phyloP scores from a whole-genome alignment of 2,113 vertebrate species.

The Dicaeum eximium region DNA sequence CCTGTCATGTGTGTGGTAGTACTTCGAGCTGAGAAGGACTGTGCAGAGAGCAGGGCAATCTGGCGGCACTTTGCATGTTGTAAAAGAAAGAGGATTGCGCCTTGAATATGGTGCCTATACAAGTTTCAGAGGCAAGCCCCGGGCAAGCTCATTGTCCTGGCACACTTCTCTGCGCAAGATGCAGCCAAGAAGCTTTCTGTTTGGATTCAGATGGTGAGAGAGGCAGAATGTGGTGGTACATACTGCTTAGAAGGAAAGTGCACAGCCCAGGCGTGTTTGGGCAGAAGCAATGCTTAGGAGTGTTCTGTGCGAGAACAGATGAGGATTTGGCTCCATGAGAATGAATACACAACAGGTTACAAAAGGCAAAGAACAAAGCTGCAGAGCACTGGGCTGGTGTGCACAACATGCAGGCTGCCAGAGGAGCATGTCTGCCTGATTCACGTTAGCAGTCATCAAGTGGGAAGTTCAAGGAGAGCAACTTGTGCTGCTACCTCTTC shows the following conservation, averaged over 20 bases:
- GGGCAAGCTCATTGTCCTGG: neutral
- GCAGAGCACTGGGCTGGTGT: neutral
- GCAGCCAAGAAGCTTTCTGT: fast-evolving
- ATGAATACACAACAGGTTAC: fast-evolving
- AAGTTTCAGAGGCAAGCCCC: neutral
- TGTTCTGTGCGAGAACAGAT: fast-evolving
- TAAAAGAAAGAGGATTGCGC: neutral
- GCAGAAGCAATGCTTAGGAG: neutral
- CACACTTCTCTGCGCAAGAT: neutral
- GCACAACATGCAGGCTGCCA: fast-evolving
- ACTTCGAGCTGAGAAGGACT: neutral
- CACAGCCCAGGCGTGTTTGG: neutral
- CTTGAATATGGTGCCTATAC: neutral
- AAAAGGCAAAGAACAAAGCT: fast-evolving
- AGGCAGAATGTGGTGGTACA: neutral
- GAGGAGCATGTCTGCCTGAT: neutral
- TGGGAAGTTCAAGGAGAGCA: neutral
- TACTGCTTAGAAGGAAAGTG: neutral
- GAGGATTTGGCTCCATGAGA: fast-evolving
- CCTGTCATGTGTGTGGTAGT: neutral
- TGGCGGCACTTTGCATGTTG: neutral
- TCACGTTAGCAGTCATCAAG: neutral
- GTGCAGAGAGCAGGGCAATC: neutral
- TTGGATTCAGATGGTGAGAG: neutral
- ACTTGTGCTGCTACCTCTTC: neutral